Base-by-base conservation (phyloP, 2,113 vertebrate genomes). In the Mesembrinibis cayennensis region DNA sequence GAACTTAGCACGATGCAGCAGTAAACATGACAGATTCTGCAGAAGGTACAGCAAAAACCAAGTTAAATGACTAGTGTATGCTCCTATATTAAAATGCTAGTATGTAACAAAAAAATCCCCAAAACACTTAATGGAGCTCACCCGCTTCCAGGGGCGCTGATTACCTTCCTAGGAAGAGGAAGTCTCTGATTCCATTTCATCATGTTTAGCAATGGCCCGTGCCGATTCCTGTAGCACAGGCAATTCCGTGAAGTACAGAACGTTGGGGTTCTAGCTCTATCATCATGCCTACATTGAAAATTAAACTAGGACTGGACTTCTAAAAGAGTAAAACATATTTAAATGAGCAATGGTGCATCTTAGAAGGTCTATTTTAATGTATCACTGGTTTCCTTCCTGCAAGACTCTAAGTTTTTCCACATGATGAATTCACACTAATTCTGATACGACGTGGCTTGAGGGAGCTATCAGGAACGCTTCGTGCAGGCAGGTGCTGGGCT, bases 391-490 rank as follows among this genome's bases (percentile, higher is more conserved):
- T 74, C 23, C 29, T 87, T 66, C 32, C 45, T 56, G 32, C 34
- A 52, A 58, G 25, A 5, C 9, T 14, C 32, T 13, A 11, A 14
- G 13, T 30, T 27, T 61, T 42, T 13, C 36, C 52, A 36, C 80
- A 21, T 3, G 42, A 26, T 22, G 55, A 34, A 38, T 45, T 47
- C 4, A 7, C 30, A 13, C 25, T 3, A 10, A 20, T 18, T 49
- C 13, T 42, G 72, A 20, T 32, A 4, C 1, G 22, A 17, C 13
- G 38, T 34, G 50, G 52, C 56, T 36, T 32, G 38, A 44, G 25
- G 11, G 1, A 7, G 17, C n/a, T 2, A 2, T 26, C 27, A 42
- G 61, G 52, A 63, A 6, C n/a, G 7, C 30, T 15, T 2, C 3
- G 12, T 27, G 63, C 70, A 66, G 56, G 2, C 44, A 53, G 53